phyloP scores from a whole-genome alignment of 2,888 invertebrate genomes.

The Villa cingulata region DNA sequence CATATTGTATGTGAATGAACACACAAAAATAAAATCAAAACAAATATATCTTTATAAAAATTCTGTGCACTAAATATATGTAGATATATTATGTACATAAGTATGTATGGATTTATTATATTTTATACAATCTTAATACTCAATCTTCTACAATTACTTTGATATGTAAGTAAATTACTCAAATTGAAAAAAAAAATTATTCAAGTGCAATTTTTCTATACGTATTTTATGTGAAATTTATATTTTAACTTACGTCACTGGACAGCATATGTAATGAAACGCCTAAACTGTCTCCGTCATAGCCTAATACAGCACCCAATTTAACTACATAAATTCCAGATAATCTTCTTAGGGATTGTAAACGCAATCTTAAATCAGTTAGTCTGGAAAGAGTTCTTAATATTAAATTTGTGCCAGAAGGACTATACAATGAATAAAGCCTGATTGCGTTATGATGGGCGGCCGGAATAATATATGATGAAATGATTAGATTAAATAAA shows the following conservation, averaged over 20 bases:
- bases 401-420: conserved; percentile 17
- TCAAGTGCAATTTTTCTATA: too few species aligned
- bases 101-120: too few species aligned
- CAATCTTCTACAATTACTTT: too few species aligned
- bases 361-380: conserved; percentile 4
- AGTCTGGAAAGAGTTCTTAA: conserved; percentile 43
- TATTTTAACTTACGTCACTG: conserved; percentile 45
- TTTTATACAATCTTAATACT: too few species aligned
- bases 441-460: conserved; percentile 27
- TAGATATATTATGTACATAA: too few species aligned
- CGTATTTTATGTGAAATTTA: too few species aligned
- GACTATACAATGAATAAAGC: neutral
- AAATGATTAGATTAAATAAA: neutral
- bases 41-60: too few species aligned
- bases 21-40: neutral
- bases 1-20: neutral
- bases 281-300: conserved; percentile 47
- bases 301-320: conserved; percentile 62
- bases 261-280: conserved; percentile 40
- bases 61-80: too few species aligned
- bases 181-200: too few species aligned
- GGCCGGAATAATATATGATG: conserved; percentile 20
- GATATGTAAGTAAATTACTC: too few species aligned
- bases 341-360: conserved; percentile 64
- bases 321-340: conserved; percentile 72